Base-by-base conservation (phyloP, 1,140 invertebrate species). In the Caenorhabditis inopinata region DNA sequence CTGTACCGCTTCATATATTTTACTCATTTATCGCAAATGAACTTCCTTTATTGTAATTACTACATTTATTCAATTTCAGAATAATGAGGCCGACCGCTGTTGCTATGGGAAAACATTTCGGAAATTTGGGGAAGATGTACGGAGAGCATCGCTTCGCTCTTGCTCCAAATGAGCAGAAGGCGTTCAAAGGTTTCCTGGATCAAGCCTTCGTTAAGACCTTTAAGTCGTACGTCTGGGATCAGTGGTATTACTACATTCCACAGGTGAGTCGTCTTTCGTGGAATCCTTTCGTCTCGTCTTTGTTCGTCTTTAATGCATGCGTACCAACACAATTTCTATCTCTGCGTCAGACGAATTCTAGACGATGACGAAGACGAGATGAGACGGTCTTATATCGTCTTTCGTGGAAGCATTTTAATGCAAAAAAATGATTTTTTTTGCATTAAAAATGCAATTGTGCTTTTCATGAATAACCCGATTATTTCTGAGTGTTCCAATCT, bases 401-500 rank as follows among this genome's bases (percentile, higher is more conserved):
- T n/a, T n/a, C n/a, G n/a, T n/a, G n/a, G n/a, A n/a, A n/a, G n/a
- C n/a, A n/a, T n/a, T n/a, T n/a, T n/a, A n/a, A n/a, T n/a, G n/a
- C n/a, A n/a, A n/a, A n/a, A n/a, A n/a, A n/a, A n/a, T n/a, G n/a
- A n/a, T n/a, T n/a, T n/a, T n/a, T n/a, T n/a, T n/a, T n/a, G n/a
- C n/a, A n/a, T n/a, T n/a, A n/a, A n/a, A n/a, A n/a, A n/a, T n/a
- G n/a, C n/a, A n/a, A n/a, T n/a, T n/a, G n/a, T n/a, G n/a, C n/a
- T n/a, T n/a, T n/a, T n/a, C n/a, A n/a, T n/a, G 14, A 42, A 42
- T 7, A 42, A 14, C 38, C 38, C 38, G 38, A 7, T 42, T 7
- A 42, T 42, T 14, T 42, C 38, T 42, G 14, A 42, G n/a, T n/a
- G 18, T 12, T 49, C 51, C 14, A 85, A 83, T 49, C 74, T 95